Conservation (phyloP, 2,888 invertebrate genomes). For the Octodonta nipae region DNA sequence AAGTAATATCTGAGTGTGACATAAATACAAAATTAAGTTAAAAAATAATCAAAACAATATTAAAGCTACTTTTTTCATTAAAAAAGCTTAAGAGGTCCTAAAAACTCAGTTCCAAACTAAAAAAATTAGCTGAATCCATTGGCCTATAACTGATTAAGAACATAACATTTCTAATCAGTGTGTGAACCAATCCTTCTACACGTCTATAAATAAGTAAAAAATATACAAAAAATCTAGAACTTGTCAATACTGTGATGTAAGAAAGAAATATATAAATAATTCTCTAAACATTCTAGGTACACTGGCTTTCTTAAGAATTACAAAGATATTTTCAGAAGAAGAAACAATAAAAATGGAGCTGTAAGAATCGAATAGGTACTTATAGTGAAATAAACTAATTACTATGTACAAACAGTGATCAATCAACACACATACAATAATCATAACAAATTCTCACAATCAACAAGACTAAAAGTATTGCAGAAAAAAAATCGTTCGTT, state of each 20-base stretch:
- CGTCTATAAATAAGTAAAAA: slow-evolving; percentile 11
- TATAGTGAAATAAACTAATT: slow-evolving; percentile 25
- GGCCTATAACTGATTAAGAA: no score
- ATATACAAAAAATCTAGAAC: slow-evolving; percentile 18
- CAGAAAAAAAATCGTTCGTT: slow-evolving; percentile 27
- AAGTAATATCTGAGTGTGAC: slow-evolving; percentile 21
- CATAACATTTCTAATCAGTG: no score
- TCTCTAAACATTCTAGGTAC: slow-evolving; percentile 22
- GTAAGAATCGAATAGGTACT: slow-evolving; percentile 24
- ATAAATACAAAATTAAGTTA: slow-evolving; percentile 26
- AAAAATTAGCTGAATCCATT: no score
- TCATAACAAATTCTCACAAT: slow-evolving; percentile 21
- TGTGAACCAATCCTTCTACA: no score
- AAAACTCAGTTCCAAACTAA: slow-evolving; percentile 22
- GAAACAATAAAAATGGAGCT: slow-evolving; percentile 24
- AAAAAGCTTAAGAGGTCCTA: slow-evolving; percentile 16
- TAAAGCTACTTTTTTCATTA: slow-evolving; percentile 22
- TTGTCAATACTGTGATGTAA: slow-evolving; percentile 32
- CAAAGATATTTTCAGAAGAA: slow-evolving; percentile 27
- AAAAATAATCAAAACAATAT: slow-evolving; percentile 16
- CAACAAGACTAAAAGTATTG: slow-evolving; percentile 23
- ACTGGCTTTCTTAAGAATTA: slow-evolving; percentile 24
- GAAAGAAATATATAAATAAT: slow-evolving; percentile 18
- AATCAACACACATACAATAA: slow-evolving; percentile 20
- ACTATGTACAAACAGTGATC: slow-evolving; percentile 23